These are phyloP conservation scores for Drosophila falleni DNA, from an alignment of 2,888 invertebrate genomes.

Conservation along the genomic window DNA sequence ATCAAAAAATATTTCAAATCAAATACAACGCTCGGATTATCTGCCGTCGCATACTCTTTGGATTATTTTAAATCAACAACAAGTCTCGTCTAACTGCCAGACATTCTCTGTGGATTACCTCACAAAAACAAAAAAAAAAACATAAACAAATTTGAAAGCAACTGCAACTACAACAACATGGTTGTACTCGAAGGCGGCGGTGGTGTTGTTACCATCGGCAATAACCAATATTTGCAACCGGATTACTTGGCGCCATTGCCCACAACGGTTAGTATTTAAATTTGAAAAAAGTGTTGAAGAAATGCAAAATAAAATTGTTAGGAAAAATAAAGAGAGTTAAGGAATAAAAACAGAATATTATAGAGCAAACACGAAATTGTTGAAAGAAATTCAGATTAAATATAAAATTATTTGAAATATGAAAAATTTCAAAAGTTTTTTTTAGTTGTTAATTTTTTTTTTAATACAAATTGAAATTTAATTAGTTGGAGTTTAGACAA, in stretches of 20 bases:
- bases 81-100: constrained; percentile 6
- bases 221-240: constrained; percentile 97
- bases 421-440: too few species aligned
- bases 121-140: constrained; percentile 24
- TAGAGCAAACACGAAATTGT: too few species aligned
- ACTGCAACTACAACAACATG: constrained; percentile 86
- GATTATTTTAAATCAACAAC: constrained; percentile 50
- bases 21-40: constrained; percentile 39
- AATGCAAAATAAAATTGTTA: too few species aligned
- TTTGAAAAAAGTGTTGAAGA: neutral
- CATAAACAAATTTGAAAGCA: constrained; percentile 17
- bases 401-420: too few species aligned
- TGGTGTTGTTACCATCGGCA: constrained; percentile 94
- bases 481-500: too few species aligned
- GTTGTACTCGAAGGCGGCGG: constrained; percentile 96
- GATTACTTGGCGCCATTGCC: constrained; percentile 98
- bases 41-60: constrained; percentile 69
- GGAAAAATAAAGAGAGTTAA: too few species aligned
- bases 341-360: too few species aligned
- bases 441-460: too few species aligned
- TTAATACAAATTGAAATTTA: too few species aligned
- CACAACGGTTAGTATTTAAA: constrained; percentile 92
- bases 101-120: constrained; percentile 31
- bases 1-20: constrained; percentile 16
- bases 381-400: too few species aligned